phyloP scores from a whole-genome alignment of 2,888 invertebrate species.

The Cheilosia variabilis region DNA sequence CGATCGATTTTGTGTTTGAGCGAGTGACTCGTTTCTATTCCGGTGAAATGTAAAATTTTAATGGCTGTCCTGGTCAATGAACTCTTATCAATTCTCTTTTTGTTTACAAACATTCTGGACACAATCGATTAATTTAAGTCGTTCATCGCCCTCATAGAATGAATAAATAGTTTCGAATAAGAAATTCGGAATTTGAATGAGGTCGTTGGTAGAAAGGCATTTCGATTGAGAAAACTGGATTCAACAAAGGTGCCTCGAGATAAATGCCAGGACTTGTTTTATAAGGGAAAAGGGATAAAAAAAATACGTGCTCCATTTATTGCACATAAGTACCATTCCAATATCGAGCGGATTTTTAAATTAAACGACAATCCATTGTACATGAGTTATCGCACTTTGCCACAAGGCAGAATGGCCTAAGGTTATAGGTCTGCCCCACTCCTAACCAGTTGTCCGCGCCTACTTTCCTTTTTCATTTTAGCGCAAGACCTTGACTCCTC shows the following conservation, averaged over 20 bases:
- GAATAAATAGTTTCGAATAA: conserved; percentile 10
- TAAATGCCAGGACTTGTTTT: too few species aligned
- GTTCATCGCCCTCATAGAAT: conserved; percentile 2
- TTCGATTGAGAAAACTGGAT: conserved; percentile 1
- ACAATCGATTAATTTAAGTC: background rate
- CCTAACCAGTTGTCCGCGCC: conserved; percentile 33
- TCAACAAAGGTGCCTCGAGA: background rate
- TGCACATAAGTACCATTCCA: too few species aligned
- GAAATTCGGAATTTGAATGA: conserved; percentile 8
- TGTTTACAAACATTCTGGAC: conserved; percentile 11
- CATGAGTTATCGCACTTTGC: conserved; percentile 26
- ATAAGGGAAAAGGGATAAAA: too few species aligned
- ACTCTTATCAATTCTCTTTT: conserved; percentile 14
- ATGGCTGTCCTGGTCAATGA: background rate
- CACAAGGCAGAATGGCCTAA: background rate
- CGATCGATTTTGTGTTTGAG: too few species aligned
- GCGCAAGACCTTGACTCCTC: conserved; percentile 53
- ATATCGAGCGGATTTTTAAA: too few species aligned
- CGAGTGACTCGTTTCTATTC: too few species aligned
- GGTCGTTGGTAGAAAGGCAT: conserved; percentile 4
- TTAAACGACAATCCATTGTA: background rate
- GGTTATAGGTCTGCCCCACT: background rate
- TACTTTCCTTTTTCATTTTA: conserved; percentile 59
- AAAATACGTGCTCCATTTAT: too few species aligned
- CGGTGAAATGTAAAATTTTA: background rate